Evolutionary conservation across 2,888 invertebrate species (phyloP), one percentile per base, ranked within the genome.

Genomic region (Plutella xylostella): DNA sequence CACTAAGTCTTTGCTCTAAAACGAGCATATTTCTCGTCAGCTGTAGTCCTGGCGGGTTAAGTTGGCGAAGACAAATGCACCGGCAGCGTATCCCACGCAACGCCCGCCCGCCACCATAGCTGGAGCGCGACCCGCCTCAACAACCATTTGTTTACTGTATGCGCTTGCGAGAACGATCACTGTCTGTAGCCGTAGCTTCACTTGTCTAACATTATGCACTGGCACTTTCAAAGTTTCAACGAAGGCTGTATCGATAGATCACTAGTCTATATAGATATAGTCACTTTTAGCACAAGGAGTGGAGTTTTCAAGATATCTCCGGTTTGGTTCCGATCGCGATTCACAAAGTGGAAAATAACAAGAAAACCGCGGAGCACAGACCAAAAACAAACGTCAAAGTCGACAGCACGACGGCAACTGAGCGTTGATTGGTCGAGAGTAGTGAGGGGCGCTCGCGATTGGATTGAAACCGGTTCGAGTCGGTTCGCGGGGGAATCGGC

Each of bases 1-100:
- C 73, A 65, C 68, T 73, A 57, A 83, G 68, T 70, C 72, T 74
- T 66, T 82, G 83, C 82, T 83, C 83, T 69, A 78, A 64, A 22
- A 82, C 74, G 80, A 83, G 82, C 83, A 83, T 83, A 56, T 48
- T 74, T 61, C 74, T 77, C 70, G 83, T 83, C 83, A 83, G 83
- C 83, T 83, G 57, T 82, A 68, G 57, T 83, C 83, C 62, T 83
- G 83, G 51, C 83, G 69, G 47, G 82, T 83, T 60, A 83, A 57
- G 60, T 83, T 83, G 64, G 74, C 77, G 69, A 75, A 82, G 56
- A 76, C 66, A 55, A 83, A 82, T 51, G 82, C 80, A 51, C 80
- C 82, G 51, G 71, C 75, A 48, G 72, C 67, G 44, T 73, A 61
- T 49, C 72, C 72, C 61, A 68, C 72, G 50, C 64, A 66, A 51